Base-by-base conservation (phyloP, 1,140 invertebrate species). In the Venturia canescens region DNA sequence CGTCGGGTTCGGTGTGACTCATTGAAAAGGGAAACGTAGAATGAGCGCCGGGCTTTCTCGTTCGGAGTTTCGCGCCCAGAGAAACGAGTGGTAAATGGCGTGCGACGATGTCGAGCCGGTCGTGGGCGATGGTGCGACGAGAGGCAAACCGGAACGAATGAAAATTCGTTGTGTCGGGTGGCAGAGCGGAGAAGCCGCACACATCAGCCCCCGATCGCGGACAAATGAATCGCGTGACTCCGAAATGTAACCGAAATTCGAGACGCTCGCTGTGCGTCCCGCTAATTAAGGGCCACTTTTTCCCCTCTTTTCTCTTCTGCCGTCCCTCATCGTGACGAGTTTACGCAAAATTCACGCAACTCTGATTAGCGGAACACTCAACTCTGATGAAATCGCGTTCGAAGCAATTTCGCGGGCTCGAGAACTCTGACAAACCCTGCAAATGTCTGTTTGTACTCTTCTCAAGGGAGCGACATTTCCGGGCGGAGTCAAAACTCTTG, bases 151-250 rank as follows among this genome's bases (percentile, higher is more conserved):
- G 72, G 72, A 76, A 76, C 72, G 72, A 76, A 76, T 76, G 60
- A 76, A 76, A 76, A 76, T 76, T 76, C 72, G 72, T 76, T 29
- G 72, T 76, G 53, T 76, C 72, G 72, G 72, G 50, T 76, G 23
- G 60, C 23, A n/a, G n/a, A n/a, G 60, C 60, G 60, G 60, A 26
- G 60, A 63, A 63, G 60, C 60, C 60, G 23, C 60, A 63, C n/a
- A 63, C 11, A n/a, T n/a, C n/a, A 9, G 9, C n/a, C 21, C 7
- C 50, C 18, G 72, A 76, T 76, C 53, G 60, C 53, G 38, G 48
- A 34, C 38, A 76, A 76, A 53, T 53, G 71, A 74, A 74, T 74
- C 71, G 71, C 44, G 72, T 76, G 72, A 76, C 50, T 53, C 50
- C 72, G 27, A 53, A 76, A 76, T 76, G 72, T 31, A 63, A 26